These are phyloP conservation scores for Oncorhynchus gorbuscha DNA, from an alignment of 2,113 vertebrate genomes.

Conservation along the genomic window DNA sequence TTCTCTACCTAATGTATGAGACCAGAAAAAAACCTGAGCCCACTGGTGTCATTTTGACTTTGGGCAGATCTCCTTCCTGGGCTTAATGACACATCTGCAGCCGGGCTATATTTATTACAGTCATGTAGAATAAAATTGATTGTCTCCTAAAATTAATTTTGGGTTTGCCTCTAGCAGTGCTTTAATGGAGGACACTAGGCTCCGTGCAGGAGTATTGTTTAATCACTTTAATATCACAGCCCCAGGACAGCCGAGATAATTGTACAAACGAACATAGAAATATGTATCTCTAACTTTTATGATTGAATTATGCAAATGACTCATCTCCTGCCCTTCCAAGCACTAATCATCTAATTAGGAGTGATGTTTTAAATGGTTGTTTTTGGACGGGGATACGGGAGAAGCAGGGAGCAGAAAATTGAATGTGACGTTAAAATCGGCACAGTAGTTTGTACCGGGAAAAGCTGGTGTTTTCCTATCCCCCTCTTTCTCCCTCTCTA, in stretches of 20 bases:
- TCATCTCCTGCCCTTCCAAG: constrained; percentile 86
- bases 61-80: constrained; percentile 80
- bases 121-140: constrained; percentile 92
- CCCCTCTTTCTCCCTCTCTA: neutral
- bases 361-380: constrained; percentile 84
- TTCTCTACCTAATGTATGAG: neutral
- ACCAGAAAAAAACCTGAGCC: constrained; percentile 6
- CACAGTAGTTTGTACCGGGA: constrained; percentile 51
- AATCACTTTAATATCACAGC: constrained; percentile 91
- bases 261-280: constrained; percentile 89
- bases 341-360: constrained; percentile 93
- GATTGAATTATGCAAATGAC: constrained; percentile 93
- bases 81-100: constrained; percentile 85
- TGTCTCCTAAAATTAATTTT: constrained; percentile 95
- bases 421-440: constrained; percentile 63
- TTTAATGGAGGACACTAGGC: constrained; percentile 88
- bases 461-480: constrained; percentile 35
- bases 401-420: constrained; percentile 71
- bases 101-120: constrained; percentile 89
- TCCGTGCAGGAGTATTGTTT: constrained; percentile 90
- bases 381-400: constrained; percentile 74
- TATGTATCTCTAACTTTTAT: constrained; percentile 91
- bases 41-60: constrained; percentile 83
- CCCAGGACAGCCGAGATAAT: constrained; percentile 85
- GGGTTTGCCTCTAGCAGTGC: constrained; percentile 85